A percentile compares a stretch with the other conserved stretches of the same genome.
Evolutionary conservation across 2,888 invertebrate genomes (phyloP).

Genomic region (Nymphalis polychloros): DNA sequence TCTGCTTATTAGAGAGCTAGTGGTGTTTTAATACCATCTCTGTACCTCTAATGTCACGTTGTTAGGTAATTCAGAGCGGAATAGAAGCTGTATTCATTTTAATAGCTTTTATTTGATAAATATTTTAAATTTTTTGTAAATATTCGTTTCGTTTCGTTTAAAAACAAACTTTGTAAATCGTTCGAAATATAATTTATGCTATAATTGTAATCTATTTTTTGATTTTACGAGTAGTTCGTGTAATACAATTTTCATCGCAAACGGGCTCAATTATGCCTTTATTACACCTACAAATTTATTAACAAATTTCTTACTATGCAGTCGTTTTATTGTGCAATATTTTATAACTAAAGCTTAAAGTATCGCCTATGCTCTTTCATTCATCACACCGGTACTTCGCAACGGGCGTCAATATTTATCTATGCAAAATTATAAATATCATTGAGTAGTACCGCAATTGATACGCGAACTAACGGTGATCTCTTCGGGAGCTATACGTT

Average conservation of each 20-base stretch:
- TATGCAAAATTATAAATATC: conserved; percentile 44
- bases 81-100: not conserved
- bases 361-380: conserved; percentile 10
- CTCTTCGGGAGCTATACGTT: conserved; percentile 19
- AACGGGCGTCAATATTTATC: conserved; percentile 35
- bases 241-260: not conserved
- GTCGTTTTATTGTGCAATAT: not conserved
- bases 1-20: conserved; percentile 27
- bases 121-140: too few relatives aligned
- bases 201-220: not conserved
- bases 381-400: conserved; percentile 17
- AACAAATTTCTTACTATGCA: too few relatives aligned
- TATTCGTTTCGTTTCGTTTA: too few relatives aligned
- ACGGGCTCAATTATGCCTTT: too few relatives aligned
- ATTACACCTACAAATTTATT: too few relatives aligned
- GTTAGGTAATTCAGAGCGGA: conserved; percentile 12
- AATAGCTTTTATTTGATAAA: not conserved
- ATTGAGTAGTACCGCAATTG: conserved; percentile 28
- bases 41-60: conserved; percentile 17
- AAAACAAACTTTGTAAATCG: too few relatives aligned
- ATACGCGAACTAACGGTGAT: conserved; percentile 23
- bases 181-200: too few relatives aligned
- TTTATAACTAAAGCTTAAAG: not conserved
- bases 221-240: too few relatives aligned
- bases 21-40: conserved; percentile 19